Base-by-base conservation (phyloP, 2,888 invertebrate genomes). In the Drosophila gaucha region DNA sequence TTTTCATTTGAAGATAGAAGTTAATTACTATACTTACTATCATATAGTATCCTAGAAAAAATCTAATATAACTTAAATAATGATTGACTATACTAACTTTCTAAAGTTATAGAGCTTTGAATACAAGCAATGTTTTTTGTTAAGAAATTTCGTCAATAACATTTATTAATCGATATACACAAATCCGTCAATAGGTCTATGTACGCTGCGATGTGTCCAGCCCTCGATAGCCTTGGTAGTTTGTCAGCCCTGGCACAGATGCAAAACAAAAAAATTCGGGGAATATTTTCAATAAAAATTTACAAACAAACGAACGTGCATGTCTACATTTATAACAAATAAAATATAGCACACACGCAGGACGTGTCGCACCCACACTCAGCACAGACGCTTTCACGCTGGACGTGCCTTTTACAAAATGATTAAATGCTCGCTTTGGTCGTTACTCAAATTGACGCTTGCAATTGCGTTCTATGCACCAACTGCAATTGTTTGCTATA, bases 251-350 rank as follows among this genome's bases (percentile, higher is more conserved):
- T 72, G 74, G 73, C 41, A 51, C 57, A 60, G 47, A 70, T 65
- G 76, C 74, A 75, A 66, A 74, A 75, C 73, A 74, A 74, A 70
- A 66, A 66, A 62, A 18, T 70, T 65, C 35, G 33, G 46, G 24
- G 35, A 44, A 52, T 41, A 56, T 43, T 59, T 58, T 36, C 14
- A 57, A 24, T 51, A 54, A 50, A 44, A 64, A 22, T 20, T 3
- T 38, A 24, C 12, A 8, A 60, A 43, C 18, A 49, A 54, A 56
- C 26, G 28, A 67, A 59, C 36, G 56, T 76, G 54, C 14, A 55
- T 71, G 58, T 30, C 36, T 57, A 31, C 39, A 58, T 35, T 56
- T 46, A 18, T 10, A 59, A 3, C 31, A n/a, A 24, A 35, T 14
- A 28, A 35, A 22, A 64, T 43, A 52, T 58, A 76, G 20, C 28